Conservation (phyloP, 2,113 vertebrate species). For the Erythrolamprus reginae region DNA sequence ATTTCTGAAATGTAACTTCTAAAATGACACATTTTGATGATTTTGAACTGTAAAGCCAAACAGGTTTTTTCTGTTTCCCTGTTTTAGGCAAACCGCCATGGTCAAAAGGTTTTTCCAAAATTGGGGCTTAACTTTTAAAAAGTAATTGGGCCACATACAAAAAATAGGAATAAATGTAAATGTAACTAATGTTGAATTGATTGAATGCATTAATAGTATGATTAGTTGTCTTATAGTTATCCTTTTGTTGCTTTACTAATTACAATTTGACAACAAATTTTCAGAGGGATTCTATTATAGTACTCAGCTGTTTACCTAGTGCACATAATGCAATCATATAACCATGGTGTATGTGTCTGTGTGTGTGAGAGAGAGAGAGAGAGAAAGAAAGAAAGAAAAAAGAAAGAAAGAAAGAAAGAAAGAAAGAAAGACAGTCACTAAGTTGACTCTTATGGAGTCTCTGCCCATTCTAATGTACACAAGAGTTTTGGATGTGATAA, state of each 20-base stretch:
- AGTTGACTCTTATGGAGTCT: too few species aligned
- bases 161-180: background rate
- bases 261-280: background rate
- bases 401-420: background rate
- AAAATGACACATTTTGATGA: background rate
- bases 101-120: background rate
- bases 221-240: background rate
- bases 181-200: background rate
- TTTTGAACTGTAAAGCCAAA: background rate
- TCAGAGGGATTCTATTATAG: background rate
- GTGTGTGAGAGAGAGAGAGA: background rate
- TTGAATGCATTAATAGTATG: background rate
- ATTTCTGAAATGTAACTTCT: background rate
- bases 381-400: background rate
- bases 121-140: background rate
- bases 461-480: background rate
- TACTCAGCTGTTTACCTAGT: background rate
- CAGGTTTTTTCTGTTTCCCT: background rate
- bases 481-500: background rate
- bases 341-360: background rate
- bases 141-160: background rate
- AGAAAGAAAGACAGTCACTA: too few species aligned
- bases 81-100: background rate
- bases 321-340: background rate
- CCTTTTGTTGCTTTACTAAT: background rate